Evolutionary conservation across 2,797 vertebrate genomes (phyloP).

Genomic region (Dicrostonyx torquatus): DNA sequence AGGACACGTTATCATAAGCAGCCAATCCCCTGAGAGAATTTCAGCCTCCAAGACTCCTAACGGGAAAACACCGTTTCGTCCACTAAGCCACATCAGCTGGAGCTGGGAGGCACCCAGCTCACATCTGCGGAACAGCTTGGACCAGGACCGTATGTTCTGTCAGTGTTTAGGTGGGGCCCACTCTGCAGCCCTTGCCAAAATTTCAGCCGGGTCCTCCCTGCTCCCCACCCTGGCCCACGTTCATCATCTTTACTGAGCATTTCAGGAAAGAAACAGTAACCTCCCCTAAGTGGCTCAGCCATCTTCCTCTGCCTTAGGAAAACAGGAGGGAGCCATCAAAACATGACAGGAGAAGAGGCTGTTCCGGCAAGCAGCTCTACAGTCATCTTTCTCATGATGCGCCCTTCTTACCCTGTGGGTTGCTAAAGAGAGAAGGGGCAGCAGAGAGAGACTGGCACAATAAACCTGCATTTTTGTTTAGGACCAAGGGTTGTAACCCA

Average conservation of each 20-base stretch:
- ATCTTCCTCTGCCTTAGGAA: constrained; percentile 55
- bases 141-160: constrained; percentile 59
- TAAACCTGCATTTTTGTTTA: neutral
- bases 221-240: constrained; percentile 55
- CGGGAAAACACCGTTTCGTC: constrained; percentile 62
- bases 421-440: neutral
- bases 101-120: constrained; percentile 59
- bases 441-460: neutral
- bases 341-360: constrained; percentile 45
- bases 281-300: constrained; percentile 74
- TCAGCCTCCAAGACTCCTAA: constrained; percentile 30
- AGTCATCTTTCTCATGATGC: neutral
- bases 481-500: neutral
- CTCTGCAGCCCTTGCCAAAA: neutral
- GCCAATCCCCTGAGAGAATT: constrained; percentile 34
- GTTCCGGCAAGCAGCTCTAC: constrained; percentile 2
- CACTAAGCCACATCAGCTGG: constrained; percentile 59
- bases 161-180: constrained; percentile 75
- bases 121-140: constrained; percentile 71
- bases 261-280: constrained; percentile 65
- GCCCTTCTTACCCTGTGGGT: neutral
- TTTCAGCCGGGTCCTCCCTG: constrained; percentile 61
- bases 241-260: constrained; percentile 52
- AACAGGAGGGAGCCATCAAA: constrained; percentile 69
- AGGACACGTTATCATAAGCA: constrained; percentile 5